These are phyloP conservation scores for Bradypus variegatus DNA, from an alignment of 2,797 vertebrate species.

Conservation along the genomic window DNA sequence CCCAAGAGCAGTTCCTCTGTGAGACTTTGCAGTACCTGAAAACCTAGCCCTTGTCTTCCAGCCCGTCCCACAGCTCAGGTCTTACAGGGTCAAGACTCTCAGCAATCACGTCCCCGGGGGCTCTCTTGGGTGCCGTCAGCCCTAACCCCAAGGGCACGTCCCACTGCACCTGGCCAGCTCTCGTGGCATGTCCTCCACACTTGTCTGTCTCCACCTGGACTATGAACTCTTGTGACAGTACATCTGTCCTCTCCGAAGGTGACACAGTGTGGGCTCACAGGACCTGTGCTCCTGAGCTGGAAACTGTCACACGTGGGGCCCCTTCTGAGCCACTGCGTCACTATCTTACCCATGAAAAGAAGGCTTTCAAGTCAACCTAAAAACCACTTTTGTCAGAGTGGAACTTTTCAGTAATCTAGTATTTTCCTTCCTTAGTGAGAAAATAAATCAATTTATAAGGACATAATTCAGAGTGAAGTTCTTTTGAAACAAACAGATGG, in stretches of 20 bases:
- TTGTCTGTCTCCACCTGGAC: neutral
- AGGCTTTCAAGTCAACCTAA: too few species aligned
- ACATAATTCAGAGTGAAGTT: accelerated
- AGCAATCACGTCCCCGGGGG: neutral
- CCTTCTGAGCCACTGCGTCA: neutral
- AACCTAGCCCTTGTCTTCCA: neutral
- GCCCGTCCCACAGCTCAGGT: neutral
- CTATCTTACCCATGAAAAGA: too few species aligned
- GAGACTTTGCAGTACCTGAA: neutral
- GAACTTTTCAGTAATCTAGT: too few species aligned
- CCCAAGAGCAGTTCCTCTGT: neutral
- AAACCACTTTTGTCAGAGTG: too few species aligned
- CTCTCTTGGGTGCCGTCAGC: neutral
- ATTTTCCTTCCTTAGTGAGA: too few species aligned
- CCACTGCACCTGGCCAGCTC: neutral
- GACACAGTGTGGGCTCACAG: too few species aligned
- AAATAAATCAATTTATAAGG: too few species aligned
- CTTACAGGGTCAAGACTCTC: accelerated
- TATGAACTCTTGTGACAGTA: neutral
- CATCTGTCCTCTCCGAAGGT: neutral
- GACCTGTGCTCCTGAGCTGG: too few species aligned
- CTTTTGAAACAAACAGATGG: accelerated
- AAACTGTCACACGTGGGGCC: too few species aligned
- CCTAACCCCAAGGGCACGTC: neutral
- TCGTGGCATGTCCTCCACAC: neutral